Percentiles rank a stretch among this genome's conserved stretches.
phyloP scores from a whole-genome alignment of 2,888 invertebrate species.

The Campaea margaritaria region DNA sequence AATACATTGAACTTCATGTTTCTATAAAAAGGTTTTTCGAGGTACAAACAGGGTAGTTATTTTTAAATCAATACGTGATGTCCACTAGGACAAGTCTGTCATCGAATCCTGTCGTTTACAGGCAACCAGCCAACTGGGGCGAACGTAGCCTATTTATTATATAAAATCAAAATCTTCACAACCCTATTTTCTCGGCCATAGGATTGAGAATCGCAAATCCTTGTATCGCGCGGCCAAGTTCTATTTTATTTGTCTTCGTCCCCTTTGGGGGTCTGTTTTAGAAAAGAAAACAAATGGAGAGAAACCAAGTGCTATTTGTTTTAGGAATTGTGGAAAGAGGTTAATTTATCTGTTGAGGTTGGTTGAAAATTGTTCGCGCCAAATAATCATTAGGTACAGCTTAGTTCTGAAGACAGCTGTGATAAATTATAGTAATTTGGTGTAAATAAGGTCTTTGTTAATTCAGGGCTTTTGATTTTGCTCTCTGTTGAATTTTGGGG shows the following conservation, averaged over 20 bases:
- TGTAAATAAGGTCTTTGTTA: too few relatives aligned
- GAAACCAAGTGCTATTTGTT: slow-evolving; percentile 25
- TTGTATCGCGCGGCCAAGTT: neutral
- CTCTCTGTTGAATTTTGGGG: too few relatives aligned
- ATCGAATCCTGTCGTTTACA: slow-evolving; percentile 23
- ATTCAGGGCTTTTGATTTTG: too few relatives aligned
- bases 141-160: neutral
- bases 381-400: slow-evolving; percentile 11
- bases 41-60: too few relatives aligned
- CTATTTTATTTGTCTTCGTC: slow-evolving; percentile 16
- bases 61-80: slow-evolving; percentile 2
- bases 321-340: slow-evolving; percentile 19
- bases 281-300: slow-evolving; percentile 24
- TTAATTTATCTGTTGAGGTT: slow-evolving; percentile 22
- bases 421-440: neutral
- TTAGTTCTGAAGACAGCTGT: slow-evolving; percentile 5
- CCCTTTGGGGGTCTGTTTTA: slow-evolving; percentile 14
- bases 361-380: slow-evolving; percentile 17
- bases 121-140: slow-evolving; percentile 25
- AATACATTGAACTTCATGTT: neutral
- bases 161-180: neutral
- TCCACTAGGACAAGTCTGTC: neutral
- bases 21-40: neutral
- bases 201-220: neutral
- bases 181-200: neutral